Evolutionary conservation across 2,888 invertebrate genomes (phyloP).

Genomic region (Macrosoma leucophasiata): DNA sequence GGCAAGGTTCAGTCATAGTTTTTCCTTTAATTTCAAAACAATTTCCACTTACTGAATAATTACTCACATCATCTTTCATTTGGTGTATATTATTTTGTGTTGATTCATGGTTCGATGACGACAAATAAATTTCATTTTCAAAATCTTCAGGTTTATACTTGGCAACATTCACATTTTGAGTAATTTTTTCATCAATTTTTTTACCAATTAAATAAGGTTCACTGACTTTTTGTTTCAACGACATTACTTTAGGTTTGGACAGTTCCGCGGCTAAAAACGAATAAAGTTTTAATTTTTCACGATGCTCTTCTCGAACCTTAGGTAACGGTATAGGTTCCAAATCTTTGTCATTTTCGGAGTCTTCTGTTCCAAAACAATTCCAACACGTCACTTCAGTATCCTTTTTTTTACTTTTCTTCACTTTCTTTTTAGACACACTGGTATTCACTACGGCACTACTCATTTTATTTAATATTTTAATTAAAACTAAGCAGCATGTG

Average conservation of each 20-base stretch:
- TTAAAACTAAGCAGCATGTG: constrained; percentile 50
- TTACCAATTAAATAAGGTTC: constrained; percentile 50
- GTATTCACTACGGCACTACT: constrained; percentile 22
- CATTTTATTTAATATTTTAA: constrained; percentile 20
- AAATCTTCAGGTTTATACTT: constrained; percentile 9
- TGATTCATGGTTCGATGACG: too few relatives aligned
- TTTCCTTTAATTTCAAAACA: too few relatives aligned
- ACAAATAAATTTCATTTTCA: constrained; percentile 11
- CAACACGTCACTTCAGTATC: constrained; percentile 49
- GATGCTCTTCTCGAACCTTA: constrained; percentile 45
- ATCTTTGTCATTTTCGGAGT: constrained; percentile 31
- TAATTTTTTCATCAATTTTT: constrained; percentile 45
- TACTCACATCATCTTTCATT: too few relatives aligned
- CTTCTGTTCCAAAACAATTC: constrained; percentile 52
- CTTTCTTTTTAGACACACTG: constrained; percentile 23
- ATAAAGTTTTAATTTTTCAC: constrained; percentile 53
- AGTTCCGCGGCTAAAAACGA: constrained; percentile 53
- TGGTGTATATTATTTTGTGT: too few relatives aligned
- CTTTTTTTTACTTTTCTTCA: constrained; percentile 28
- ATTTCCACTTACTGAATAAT: too few relatives aligned
- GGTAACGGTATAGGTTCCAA: constrained; percentile 39
- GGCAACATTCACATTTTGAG: constrained; percentile 24
- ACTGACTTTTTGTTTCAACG: constrained; percentile 56
- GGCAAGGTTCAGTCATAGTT: too few relatives aligned
- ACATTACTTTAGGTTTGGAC: constrained; percentile 48